Evolutionary conservation across 2,113 vertebrate species (phyloP), one percentile per base, ranked within the genome.

Genomic region (Neodon shergylaensis): DNA sequence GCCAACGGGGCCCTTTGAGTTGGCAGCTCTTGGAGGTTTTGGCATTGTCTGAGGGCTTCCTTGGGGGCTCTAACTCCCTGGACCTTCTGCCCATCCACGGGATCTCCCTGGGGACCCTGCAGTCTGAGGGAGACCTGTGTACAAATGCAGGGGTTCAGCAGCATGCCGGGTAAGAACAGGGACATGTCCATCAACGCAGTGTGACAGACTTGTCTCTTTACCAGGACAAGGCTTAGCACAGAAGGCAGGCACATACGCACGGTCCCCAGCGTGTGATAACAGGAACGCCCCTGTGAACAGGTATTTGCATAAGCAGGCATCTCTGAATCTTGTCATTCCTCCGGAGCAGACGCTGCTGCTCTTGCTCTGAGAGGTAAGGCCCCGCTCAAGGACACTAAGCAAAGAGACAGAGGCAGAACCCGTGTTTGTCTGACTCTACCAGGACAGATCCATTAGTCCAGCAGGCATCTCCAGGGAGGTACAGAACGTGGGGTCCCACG

Each of bases 161-260:
- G 6, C 0, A 42, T 2, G 16, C 47, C 17, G 42, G 21, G 0
- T n/a, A 26, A 74, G 88, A 42, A 76, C 5, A 47, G 49, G 73
- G 52, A 74, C 0, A 24, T 47, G 87, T 33, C 61, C 24, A 65
- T 52, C 70, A 33, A 24, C 24, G 0, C 14, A 9, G 42, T 42
- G 4, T 16, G 63, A 28, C 54, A 70, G 77, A 58, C 36, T 7
- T 68, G 70, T 26, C 36, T 78, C 36, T 9, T 58, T 26, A 70
- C 82, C 58, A 76, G 47, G 24, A 22, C 1, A 0, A 89, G 52
- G 44, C 74, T 49, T 39, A 76, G 74, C 28, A 1, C 16, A 33
- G 68, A 78, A 5, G 68, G 49, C 0, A 36, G 44, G 47, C 68
- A 49, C 0, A 6, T 2, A 1, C 6, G 12, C 39, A 36, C 6